Evolutionary conservation across 92 coral and sea anemone genomes (phyloP).

Genomic region (Heteractis magnifica): DNA sequence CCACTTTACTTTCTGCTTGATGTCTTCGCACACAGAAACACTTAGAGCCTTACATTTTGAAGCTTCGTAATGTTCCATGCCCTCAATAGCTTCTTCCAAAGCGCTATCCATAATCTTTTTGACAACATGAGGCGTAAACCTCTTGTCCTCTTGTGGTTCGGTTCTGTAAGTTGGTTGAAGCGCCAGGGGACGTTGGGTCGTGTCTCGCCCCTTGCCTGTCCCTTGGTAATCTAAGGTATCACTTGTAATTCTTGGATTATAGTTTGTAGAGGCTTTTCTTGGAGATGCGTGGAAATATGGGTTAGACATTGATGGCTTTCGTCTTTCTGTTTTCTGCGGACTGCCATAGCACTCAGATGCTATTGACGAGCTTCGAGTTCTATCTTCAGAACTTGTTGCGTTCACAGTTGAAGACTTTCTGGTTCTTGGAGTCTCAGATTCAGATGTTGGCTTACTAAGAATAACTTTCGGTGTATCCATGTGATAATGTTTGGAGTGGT

Average conservation of each 20-base stretch:
- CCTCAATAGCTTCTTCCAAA: slow-evolving; percentile 83
- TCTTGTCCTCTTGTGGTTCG: slow-evolving; percentile 67
- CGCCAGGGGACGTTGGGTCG: slow-evolving; percentile 13
- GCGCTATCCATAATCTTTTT: slow-evolving; percentile 76
- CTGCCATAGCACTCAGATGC: slow-evolving; percentile 40
- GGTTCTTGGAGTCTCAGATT: slow-evolving; percentile 15
- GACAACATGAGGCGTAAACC: slow-evolving; percentile 75
- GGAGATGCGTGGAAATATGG: slow-evolving; percentile 62
- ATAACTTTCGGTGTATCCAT: slow-evolving; percentile 40
- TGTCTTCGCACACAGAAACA: slow-evolving; percentile 82
- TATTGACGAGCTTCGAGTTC: slow-evolving; percentile 58
- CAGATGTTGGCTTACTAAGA: slow-evolving; percentile 22
- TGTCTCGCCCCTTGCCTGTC: slow-evolving; percentile 8
- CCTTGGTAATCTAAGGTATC: slow-evolving; percentile 20
- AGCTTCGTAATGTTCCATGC: slow-evolving; percentile 68
- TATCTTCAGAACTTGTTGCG: slow-evolving; percentile 6
- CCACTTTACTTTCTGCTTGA: slow-evolving; percentile 93
- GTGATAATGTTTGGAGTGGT: background rate
- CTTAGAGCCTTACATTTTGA: slow-evolving; percentile 81
- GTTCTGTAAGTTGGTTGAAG: slow-evolving; percentile 76
- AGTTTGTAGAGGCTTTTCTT: slow-evolving; percentile 53
- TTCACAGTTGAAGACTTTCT: slow-evolving; percentile 12
- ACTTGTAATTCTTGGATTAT: slow-evolving; percentile 21
- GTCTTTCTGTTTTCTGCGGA: slow-evolving; percentile 56
- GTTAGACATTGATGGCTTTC: slow-evolving; percentile 62